These are phyloP conservation scores for Orthosia gothica DNA, from an alignment of 2,888 invertebrate species.

Conservation along the genomic window DNA sequence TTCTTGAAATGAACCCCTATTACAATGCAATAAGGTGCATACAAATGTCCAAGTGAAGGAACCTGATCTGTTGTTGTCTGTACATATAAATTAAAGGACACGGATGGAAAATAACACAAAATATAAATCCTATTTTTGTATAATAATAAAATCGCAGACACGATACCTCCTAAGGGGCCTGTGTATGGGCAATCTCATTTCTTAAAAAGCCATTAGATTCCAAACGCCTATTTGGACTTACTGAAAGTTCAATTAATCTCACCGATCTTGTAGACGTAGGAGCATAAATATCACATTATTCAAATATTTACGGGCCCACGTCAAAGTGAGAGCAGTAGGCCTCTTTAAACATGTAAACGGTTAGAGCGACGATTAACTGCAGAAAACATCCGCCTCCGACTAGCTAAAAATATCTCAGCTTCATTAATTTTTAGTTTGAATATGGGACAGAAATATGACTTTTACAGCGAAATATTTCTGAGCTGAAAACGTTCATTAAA, in stretches of 20 bases:
- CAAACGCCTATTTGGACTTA: not conserved
- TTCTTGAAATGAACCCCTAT: too few relatives aligned
- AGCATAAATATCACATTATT: slow-evolving; percentile 18
- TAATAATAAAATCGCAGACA: too few relatives aligned
- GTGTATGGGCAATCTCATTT: too few relatives aligned
- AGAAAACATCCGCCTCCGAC: slow-evolving; percentile 37
- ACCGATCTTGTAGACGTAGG: slow-evolving; percentile 6
- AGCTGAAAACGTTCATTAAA: slow-evolving; percentile 40
- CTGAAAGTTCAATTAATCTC: slow-evolving; percentile 25
- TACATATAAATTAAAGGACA: too few relatives aligned
- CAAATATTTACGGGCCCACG: slow-evolving; percentile 38
- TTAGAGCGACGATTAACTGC: slow-evolving; percentile 42
- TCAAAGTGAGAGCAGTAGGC: slow-evolving; percentile 30
- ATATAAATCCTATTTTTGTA: too few relatives aligned
- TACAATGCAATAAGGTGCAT: too few relatives aligned
- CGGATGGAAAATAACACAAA: too few relatives aligned
- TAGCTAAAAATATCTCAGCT: slow-evolving; percentile 51
- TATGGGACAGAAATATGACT: slow-evolving; percentile 38
- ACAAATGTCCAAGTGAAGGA: too few relatives aligned
- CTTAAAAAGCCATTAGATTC: not conserved
- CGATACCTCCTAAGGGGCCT: too few relatives aligned
- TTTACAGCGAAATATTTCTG: slow-evolving; percentile 47
- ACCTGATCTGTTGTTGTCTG: too few relatives aligned
- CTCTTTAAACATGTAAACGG: slow-evolving; percentile 50
- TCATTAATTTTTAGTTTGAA: slow-evolving; percentile 54